Evolutionary conservation across 2,888 invertebrate species (phyloP).

Genomic region (Agrotis segetum): DNA sequence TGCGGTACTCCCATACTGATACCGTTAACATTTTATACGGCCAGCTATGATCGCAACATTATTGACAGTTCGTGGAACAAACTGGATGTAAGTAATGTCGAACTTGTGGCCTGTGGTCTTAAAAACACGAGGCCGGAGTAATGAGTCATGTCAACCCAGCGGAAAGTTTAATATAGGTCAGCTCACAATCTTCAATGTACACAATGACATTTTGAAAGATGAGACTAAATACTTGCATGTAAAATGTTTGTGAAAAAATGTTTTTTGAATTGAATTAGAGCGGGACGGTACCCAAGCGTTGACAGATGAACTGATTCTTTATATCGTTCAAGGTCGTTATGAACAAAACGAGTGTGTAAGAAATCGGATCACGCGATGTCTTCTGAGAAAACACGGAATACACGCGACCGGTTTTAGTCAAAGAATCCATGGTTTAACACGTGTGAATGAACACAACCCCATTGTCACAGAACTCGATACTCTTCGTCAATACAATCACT

Average conservation of each 20-base stretch:
- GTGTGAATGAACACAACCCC: constrained; percentile 46
- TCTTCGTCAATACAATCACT: constrained; percentile 29
- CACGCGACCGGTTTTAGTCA: background rate
- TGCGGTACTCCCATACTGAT: constrained; percentile 73
- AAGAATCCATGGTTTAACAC: constrained; percentile 32
- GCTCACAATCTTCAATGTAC: constrained; percentile 39
- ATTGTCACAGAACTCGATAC: constrained; percentile 46
- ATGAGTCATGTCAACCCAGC: constrained; percentile 63
- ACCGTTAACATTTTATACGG: constrained; percentile 65
- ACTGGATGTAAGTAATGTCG: constrained; percentile 50
- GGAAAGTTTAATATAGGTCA: constrained; percentile 70
- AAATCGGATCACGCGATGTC: constrained; percentile 46
- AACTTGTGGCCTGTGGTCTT: constrained; percentile 34
- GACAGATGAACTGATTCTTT: constrained; percentile 27
- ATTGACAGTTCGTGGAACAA: constrained; percentile 59
- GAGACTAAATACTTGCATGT: constrained; percentile 45
- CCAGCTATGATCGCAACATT: constrained; percentile 53
- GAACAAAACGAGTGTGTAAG: constrained; percentile 2
- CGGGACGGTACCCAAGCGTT: background rate
- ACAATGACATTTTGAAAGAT: constrained; percentile 52
- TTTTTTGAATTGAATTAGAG: constrained; percentile 36
- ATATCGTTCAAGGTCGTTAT: constrained; percentile 29
- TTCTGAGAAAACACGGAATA: constrained; percentile 31
- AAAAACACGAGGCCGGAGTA: constrained; percentile 53
- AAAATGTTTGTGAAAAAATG: constrained; percentile 25